Evolutionary conservation across 2,797 vertebrate genomes (phyloP), one percentile per base, ranked within the genome.

Genomic region (Ceryle rudis): DNA sequence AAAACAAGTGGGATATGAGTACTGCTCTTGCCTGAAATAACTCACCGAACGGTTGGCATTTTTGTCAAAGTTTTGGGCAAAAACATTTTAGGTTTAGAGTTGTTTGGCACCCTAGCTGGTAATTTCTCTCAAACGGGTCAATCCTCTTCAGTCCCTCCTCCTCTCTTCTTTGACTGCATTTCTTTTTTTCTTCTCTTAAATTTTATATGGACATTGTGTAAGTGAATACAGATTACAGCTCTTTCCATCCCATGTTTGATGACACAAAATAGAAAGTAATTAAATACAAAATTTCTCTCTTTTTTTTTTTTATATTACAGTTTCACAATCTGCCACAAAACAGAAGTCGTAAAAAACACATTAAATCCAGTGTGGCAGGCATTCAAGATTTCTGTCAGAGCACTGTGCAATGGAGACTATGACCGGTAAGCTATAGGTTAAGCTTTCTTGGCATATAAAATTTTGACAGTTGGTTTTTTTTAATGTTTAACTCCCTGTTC

Each of bases 321-420:
- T 89, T 99, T 98, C 79, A 99, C 99, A 70, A 99, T 99, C 97
- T 99, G 99, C 97, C 99, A 99, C 96, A 99, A 99, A 97, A 99
- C 99, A 54, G 99, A 99, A 94, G 99, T 99, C 75, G 97, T 99
- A 97, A 99, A 99, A 98, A 99, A 99, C 81, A 99, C 98, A 7
- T 96, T 99, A 98, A 99, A 99, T 91, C 99, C 99, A 2, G 99
- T 99, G 81, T 99, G 99, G 99, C 99, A 99, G 96, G 99, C 99
- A 16, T 99, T 99, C 95, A 99, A 99, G 95, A 98, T 99, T 70
- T 99, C 99, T 22, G 99, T 99, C 93, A 98, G 99, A 97, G 99
- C 99, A 26, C 98, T 99, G 82, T 99, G 99, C 84, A 99, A 99
- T 41, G 99, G 99, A 94, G 99, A 99, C 97, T 99, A 98, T 81